Base-by-base conservation (phyloP, 2,113 vertebrate genomes). In the Electrona antarctica region DNA sequence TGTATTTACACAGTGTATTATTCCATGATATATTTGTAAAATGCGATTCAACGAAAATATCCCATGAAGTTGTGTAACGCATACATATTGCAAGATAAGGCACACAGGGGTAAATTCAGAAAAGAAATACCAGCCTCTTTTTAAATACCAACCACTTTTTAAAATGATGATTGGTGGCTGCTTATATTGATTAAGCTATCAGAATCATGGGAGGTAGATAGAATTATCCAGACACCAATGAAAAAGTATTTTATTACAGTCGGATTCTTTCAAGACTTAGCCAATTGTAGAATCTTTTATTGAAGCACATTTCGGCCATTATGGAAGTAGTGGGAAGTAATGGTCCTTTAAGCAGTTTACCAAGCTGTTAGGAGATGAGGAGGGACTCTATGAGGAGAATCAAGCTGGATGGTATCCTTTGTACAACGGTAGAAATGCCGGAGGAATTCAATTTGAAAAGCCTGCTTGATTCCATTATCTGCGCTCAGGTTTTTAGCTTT, bases 301-400 rank as follows among this genome's bases (percentile, higher is more conserved):
- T 59, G 46, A 51, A 50, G 62, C 14, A 71, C 78, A 80, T 90
- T 85, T 87, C 76, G 86, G 69, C 80, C 82, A 86, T 88, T 86
- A 85, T 64, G 85, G 87, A 88, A 89, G 85, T 72, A 80, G 77
- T 73, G 71, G 85, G 86, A 86, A 64, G 69, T 91, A 93, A 92
- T 92, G 91, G 86, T 78, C 76, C 85, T 85, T 75, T 91, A 93
- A 93, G 83, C 85, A 87, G 86, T 90, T 93, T 92, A 92, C 71
- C 79, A 79, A 87, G 84, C 84, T 87, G 85, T 91, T 89, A 91
- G 77, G 45, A 60, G 73, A 62, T 48, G 68, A 85, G 75, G 1
- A 47, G 61, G 54, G 71, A 81, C 82, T 80, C 85, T 54, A 79
- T 80, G 76, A 81, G 80, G 29, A 78, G 79, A 84, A 75, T 67